Conservation (phyloP, 2,113 vertebrate species). For the Gymnobelideus leadbeateri region DNA sequence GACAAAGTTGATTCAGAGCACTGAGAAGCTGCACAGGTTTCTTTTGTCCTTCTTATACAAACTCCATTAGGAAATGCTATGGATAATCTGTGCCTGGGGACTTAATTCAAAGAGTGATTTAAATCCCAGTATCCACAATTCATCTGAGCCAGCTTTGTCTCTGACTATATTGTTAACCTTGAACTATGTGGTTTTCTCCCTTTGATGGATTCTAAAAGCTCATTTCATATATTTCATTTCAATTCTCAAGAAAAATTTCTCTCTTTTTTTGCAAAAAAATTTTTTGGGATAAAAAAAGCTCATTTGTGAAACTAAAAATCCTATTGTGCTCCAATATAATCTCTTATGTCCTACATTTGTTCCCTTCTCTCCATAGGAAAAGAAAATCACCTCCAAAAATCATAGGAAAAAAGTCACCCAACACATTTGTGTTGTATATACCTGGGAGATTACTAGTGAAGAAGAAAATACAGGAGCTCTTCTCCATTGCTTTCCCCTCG, state of each 20-base stretch:
- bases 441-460: slow-evolving; percentile 46
- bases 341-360: neutral
- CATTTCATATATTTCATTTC: slow-evolving; percentile 5
- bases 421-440: slow-evolving; percentile 8
- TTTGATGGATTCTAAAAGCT: neutral
- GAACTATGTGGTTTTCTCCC: slow-evolving; percentile 3
- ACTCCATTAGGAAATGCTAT: neutral
- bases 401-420: neutral
- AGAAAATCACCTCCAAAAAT: neutral
- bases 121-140: neutral
- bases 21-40: neutral
- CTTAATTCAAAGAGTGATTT: fast-evolving
- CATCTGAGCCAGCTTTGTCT: neutral
- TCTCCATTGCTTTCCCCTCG: slow-evolving; percentile 73
- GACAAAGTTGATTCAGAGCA: neutral
- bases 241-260: slow-evolving; percentile 34
- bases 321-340: neutral
- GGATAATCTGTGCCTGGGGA: fast-evolving
- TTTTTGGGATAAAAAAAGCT: neutral
- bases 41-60: neutral
- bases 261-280: slow-evolving; percentile 27
- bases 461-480: slow-evolving; percentile 68
- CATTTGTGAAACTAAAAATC: neutral
- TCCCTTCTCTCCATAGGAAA: neutral
- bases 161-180: neutral